Percentiles rank a stretch among this genome's conserved stretches.
phyloP scores from a whole-genome alignment of 2,888 invertebrate species.

The Globia sparganii region DNA sequence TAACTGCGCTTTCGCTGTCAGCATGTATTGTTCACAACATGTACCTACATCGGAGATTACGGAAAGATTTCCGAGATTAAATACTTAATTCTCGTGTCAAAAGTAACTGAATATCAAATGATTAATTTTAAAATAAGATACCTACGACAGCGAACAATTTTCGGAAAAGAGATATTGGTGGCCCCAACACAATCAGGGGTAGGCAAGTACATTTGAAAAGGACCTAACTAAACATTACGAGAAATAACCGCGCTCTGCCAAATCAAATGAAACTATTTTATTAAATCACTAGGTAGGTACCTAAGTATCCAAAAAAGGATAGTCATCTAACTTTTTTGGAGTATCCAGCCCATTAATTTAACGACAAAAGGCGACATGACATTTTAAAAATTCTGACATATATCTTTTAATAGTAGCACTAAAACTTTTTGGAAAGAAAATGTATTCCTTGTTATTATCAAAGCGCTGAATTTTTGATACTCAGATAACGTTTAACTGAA shows the following conservation, averaged over 20 bases:
- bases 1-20: constrained; percentile 57
- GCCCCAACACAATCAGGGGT: background rate
- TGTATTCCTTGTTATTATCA: background rate
- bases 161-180: background rate
- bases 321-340: background rate
- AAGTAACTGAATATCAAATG: constrained; percentile 4
- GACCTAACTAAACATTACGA: constrained; percentile 8
- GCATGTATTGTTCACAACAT: constrained; percentile 44
- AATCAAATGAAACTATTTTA: constrained; percentile 9
- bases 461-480: too few species aligned
- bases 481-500: too few species aligned
- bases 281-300: background rate
- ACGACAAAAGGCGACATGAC: too few species aligned
- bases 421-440: background rate
- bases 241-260: background rate
- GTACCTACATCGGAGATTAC: constrained; percentile 33
- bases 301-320: background rate
- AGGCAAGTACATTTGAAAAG: background rate
- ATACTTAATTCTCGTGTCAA: constrained; percentile 10
- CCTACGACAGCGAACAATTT: background rate
- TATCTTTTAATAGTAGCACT: background rate
- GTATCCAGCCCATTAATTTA: background rate
- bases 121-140: background rate
- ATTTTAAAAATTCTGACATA: background rate
- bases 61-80: constrained; percentile 28